Percentiles rank a stretch among this genome's conserved stretches.
Evolutionary conservation across 2,113 vertebrate genomes (phyloP).

Genomic region (Riparia riparia): DNA sequence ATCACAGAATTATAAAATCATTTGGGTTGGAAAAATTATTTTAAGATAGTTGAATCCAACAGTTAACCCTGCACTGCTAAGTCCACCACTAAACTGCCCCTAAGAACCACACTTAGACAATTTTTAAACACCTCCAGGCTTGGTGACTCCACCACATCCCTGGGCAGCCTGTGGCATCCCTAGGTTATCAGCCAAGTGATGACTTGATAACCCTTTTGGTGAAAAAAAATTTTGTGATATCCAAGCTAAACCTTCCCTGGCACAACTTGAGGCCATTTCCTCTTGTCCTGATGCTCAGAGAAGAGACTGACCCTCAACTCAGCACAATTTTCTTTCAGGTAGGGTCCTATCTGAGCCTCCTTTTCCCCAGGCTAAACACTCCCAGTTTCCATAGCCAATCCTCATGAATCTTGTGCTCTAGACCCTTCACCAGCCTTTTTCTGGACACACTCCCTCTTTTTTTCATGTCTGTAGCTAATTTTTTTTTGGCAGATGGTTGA

Average conservation of each 20-base stretch:
- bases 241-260: neutral
- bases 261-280: neutral
- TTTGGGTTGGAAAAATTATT: neutral
- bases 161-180: neutral
- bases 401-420: neutral
- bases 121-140: neutral
- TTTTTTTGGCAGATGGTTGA: neutral
- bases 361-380: neutral
- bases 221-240: neutral
- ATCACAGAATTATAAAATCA: neutral
- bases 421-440: neutral
- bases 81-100: neutral
- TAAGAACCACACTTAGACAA: accelerated
- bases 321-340: no score
- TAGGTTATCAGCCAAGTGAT: no score
- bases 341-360: neutral
- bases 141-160: neutral
- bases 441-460: neutral
- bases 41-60: no score
- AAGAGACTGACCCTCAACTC: neutral
- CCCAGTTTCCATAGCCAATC: neutral
- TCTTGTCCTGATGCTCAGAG: neutral
- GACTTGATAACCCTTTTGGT: no score
- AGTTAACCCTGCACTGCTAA: neutral
- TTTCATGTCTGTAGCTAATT: neutral